Percentiles rank a stretch among this genome's conserved stretches.
These are phyloP conservation scores for Caerostris extrusa DNA, from an alignment of 1,140 invertebrate genomes.

Conservation along the genomic window DNA sequence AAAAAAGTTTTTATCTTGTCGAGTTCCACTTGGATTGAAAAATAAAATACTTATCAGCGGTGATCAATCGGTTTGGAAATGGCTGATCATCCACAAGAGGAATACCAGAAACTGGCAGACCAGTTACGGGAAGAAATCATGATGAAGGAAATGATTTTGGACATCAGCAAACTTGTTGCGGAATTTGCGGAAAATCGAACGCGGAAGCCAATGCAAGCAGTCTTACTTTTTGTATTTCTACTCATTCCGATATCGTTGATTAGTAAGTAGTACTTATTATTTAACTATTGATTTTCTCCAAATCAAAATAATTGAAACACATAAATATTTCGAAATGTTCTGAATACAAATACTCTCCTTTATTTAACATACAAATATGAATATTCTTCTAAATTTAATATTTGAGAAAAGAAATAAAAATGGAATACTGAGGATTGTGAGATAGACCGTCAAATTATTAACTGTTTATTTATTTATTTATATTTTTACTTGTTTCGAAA, in stretches of 20 bases:
- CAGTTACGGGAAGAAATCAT: constrained; percentile 16
- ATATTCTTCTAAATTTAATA: no score
- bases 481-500: no score
- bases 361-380: no score
- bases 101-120: constrained; percentile 17
- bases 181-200: constrained; percentile 39
- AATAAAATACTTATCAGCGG: not conserved
- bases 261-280: constrained; percentile 18
- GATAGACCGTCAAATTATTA: no score
- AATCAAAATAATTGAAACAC: no score
- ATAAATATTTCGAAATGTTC: no score
- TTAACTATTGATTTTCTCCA: not conserved
- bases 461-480: no score
- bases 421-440: no score
- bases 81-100: not conserved
- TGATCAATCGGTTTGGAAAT: constrained; percentile 3
- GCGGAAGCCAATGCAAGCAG: constrained; percentile 19
- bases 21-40: not conserved
- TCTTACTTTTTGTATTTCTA: constrained; percentile 36
- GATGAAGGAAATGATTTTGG: constrained; percentile 57
- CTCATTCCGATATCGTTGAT: constrained; percentile 60
- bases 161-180: constrained; percentile 30
- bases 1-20: not conserved
- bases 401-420: no score
- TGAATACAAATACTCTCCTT: no score